Percentiles rank a stretch among this genome's conserved stretches.
Conservation (phyloP, 2,113 vertebrate species). For the Delphinus delphis region DNA sequence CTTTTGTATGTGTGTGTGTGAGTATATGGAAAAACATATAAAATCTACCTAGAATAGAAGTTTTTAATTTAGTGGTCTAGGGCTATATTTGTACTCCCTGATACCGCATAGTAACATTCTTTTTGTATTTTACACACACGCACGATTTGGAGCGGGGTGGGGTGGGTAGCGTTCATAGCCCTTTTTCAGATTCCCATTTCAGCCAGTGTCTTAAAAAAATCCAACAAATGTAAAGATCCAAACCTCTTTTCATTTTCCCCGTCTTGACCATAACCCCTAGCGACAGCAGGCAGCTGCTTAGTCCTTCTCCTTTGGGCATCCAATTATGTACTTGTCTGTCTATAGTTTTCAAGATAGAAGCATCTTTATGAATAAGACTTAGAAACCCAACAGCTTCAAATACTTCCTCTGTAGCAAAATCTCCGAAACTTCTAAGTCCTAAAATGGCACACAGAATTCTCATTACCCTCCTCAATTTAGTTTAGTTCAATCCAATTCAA, state of each 20-base stretch:
- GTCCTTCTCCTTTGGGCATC: background rate
- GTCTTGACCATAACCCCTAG: background rate
- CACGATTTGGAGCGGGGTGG: background rate
- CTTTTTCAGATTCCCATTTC: background rate
- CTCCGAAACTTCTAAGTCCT: background rate
- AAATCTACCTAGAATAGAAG: background rate
- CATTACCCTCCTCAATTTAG: background rate
- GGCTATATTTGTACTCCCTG: background rate
- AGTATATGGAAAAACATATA: background rate
- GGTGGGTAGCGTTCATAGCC: background rate
- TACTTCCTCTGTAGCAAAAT: background rate
- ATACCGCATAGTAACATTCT: background rate
- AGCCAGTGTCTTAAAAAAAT: background rate
- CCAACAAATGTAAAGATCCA: background rate
- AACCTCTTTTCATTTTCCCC: background rate
- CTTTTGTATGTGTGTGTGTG: background rate
- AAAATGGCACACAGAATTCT: background rate
- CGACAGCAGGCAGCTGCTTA: background rate
- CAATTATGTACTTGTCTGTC: background rate
- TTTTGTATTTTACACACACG: background rate
- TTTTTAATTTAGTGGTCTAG: background rate
- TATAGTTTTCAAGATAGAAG: background rate
- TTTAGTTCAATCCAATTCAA: background rate
- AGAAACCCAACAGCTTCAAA: background rate
- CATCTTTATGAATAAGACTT: background rate